Percentiles rank a stretch among this genome's conserved stretches.
Evolutionary conservation across 2,888 invertebrate species (phyloP).

Genomic region (Melinopterus prodromus): DNA sequence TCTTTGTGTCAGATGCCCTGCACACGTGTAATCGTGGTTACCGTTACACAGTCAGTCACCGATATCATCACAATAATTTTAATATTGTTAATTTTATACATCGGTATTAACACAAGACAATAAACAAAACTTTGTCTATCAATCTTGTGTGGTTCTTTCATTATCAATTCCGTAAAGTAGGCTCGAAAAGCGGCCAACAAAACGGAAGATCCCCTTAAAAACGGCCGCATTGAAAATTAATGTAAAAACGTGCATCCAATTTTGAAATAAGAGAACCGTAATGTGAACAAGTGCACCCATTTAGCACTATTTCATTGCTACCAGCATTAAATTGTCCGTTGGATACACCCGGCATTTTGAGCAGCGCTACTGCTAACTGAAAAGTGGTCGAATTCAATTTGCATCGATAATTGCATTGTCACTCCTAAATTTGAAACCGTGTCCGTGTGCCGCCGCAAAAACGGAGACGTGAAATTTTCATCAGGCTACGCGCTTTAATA

Average conservation of each 20-base stretch:
- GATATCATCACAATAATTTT: too few relatives aligned
- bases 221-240: too few relatives aligned
- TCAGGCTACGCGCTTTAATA: neutral
- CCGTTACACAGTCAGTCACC: too few relatives aligned
- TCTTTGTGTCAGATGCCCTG: too few relatives aligned
- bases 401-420: conserved; percentile 43
- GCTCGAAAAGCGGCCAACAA: too few relatives aligned
- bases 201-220: too few relatives aligned
- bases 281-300: neutral
- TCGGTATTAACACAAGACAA: too few relatives aligned
- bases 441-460: neutral
- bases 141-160: too few relatives aligned
- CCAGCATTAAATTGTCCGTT: neutral
- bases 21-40: too few relatives aligned
- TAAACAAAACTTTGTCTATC: too few relatives aligned
- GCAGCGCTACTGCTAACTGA: conserved; percentile 18
- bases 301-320: neutral
- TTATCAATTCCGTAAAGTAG: too few relatives aligned
- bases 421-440: conserved; percentile 36
- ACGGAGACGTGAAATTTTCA: neutral
- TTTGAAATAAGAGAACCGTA: neutral
- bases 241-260: neutral
- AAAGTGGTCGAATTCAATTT: conserved; percentile 42
- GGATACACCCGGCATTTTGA: neutral
- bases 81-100: too few relatives aligned